Base-by-base conservation (phyloP, 1,140 invertebrate genomes). In the Tribolium madens region DNA sequence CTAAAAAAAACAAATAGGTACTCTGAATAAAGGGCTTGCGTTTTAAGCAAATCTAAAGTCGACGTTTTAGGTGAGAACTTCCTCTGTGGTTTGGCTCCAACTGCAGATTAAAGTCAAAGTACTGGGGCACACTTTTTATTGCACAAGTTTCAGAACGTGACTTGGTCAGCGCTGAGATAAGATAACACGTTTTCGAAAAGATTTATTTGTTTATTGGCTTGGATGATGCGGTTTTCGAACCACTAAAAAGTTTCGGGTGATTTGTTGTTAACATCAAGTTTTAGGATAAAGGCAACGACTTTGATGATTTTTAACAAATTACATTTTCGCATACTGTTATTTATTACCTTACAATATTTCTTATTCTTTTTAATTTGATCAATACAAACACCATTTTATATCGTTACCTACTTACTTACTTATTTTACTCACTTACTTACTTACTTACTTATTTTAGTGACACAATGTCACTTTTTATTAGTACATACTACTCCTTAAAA, bases 21-120 rank as follows among this genome's bases (percentile, higher is more conserved):
- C 13, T 57, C 10, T 17, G 52, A 57, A 57, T 57, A 57, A 57
- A 57, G 52, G 52, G 52, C 18, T 57, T 57, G 52, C 18, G 52
- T 57, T 57, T 57, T 57, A 57, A 57, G 52, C 52, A 57, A 57
- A 57, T 57, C 52, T 26, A 57, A 14, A 14, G 52, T 18, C 17
- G 52, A 57, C 52, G 52, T 57, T 57, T 57, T 57, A 57, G 52
- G 52, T 57, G 52, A 18, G 17, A 57, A 57, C 17, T 57, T 57
- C 52, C 52, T 17, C 7, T 57, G 52, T 57, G 52, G 52, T 17
- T 14, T 57, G 13, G 52, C 15, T 57, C 52, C 52, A 57, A 50
- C 48, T 50, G 18, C 52, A 57, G 52, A 57, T 57, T 57, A 42
- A 57, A 18, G 10, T 18, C 52, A 18, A 17, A 57, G 18, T 57